Evolutionary conservation across 37 sponge, comb jelly and placozoan genomes (phyloP).

Genomic region (Hexactinellida sp.): DNA sequence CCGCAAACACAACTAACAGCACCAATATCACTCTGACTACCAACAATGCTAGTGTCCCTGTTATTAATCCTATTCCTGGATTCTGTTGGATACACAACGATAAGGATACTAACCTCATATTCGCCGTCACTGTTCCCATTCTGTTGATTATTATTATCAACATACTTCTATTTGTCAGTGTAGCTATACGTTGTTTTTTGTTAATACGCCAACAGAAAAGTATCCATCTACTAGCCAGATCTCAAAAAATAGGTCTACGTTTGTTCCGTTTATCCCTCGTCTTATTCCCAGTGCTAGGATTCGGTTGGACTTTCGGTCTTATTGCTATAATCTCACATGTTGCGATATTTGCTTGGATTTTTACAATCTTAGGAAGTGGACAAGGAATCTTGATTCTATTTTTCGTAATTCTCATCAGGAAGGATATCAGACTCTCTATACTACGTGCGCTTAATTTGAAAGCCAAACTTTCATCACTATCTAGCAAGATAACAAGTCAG

Average conservation of each 20-base stretch:
- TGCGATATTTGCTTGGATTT: background rate
- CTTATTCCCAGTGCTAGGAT: background rate
- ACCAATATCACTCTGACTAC: background rate
- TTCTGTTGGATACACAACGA: background rate
- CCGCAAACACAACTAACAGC: no score
- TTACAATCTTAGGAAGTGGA: background rate
- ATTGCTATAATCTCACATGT: background rate
- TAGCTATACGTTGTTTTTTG: background rate
- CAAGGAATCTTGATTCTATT: background rate
- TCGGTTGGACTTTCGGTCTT: background rate
- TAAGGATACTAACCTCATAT: background rate
- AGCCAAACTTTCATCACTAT: no score
- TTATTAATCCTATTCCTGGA: background rate
- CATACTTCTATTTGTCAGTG: background rate
- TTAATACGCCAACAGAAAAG: background rate
- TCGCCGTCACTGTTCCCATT: background rate
- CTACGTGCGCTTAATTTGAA: no score
- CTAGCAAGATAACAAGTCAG: no score
- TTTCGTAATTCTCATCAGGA: background rate
- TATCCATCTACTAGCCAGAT: background rate
- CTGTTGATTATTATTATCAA: background rate
- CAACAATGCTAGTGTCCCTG: background rate
- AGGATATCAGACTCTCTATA: no score
- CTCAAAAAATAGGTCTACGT: background rate
- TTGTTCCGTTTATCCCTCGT: background rate